Evolutionary conservation across 2,888 invertebrate species (phyloP).

Genomic region (Malthinus seriepunctatus): DNA sequence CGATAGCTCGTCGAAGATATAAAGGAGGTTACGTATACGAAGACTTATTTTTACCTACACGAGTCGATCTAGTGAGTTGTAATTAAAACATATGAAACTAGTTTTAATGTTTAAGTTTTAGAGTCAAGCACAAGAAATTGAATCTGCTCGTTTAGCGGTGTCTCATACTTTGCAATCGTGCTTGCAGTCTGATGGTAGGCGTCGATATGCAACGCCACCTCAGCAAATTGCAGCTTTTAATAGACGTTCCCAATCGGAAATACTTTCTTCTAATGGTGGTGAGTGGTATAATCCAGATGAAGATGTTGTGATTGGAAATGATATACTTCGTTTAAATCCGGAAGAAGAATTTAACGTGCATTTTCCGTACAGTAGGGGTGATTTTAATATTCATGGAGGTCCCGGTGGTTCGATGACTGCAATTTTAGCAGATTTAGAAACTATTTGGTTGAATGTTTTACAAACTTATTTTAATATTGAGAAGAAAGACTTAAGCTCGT

Average conservation of each 20-base stretch:
- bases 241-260: slow-evolving; percentile 74
- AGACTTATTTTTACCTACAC: slow-evolving; percentile 69
- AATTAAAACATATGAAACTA: neutral
- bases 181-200: slow-evolving; percentile 78
- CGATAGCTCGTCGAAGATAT: slow-evolving; percentile 73
- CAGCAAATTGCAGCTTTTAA: slow-evolving; percentile 90
- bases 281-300: slow-evolving; percentile 67
- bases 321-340: slow-evolving; percentile 71
- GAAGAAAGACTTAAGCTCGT: slow-evolving; percentile 69
- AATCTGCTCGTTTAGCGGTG: slow-evolving; percentile 81
- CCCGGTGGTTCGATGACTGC: slow-evolving; percentile 86
- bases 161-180: slow-evolving; percentile 87
- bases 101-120: slow-evolving; percentile 16
- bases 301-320: slow-evolving; percentile 75
- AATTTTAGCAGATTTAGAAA: slow-evolving; percentile 81
- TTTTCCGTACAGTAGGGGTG: slow-evolving; percentile 87
- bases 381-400: slow-evolving; percentile 81
- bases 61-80: slow-evolving; percentile 59
- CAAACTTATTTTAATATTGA: slow-evolving; percentile 77
- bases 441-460: slow-evolving; percentile 86
- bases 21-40: slow-evolving; percentile 57
- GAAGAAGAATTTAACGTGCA: slow-evolving; percentile 80
- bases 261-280: slow-evolving; percentile 60
- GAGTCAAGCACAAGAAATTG: slow-evolving; percentile 73
- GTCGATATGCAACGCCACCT: slow-evolving; percentile 83